A percentile compares a stretch with the other conserved stretches of the same genome.
These are phyloP conservation scores for Pentamera pediparva DNA, from an alignment of 53 echinoderm and acorn worm species.

Conservation along the genomic window DNA sequence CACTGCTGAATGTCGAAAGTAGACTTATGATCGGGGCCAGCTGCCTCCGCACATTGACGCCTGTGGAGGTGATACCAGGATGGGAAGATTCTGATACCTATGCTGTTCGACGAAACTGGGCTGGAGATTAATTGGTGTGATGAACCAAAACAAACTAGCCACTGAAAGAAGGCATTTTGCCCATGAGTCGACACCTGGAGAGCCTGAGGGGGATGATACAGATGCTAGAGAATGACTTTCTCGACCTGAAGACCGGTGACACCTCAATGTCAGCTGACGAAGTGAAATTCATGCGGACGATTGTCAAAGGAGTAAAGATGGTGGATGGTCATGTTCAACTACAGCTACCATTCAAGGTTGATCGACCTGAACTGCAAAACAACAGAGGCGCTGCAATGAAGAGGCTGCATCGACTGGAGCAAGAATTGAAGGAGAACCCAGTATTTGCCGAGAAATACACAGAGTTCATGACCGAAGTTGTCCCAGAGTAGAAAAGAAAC, in stretches of 20 bases:
- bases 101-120: conserved; percentile 42
- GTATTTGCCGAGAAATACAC: conserved; percentile 7
- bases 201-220: conserved; percentile 32
- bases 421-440: not conserved
- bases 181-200: not conserved
- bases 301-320: conserved; percentile 41
- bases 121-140: conserved; percentile 48
- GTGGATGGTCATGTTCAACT: conserved; percentile 48
- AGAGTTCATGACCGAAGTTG: conserved; percentile 4
- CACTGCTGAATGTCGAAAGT: conserved; percentile 21
- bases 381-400: conserved; percentile 38
- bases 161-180: conserved; percentile 2
- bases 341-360: conserved; percentile 47
- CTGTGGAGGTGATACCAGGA: conserved; percentile 40
- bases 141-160: not conserved
- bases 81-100: conserved; percentile 32
- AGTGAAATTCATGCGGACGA: conserved; percentile 30
- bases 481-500: not conserved
- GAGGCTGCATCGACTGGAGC: conserved; percentile 9
- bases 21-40: conserved; percentile 49
- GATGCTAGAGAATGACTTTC: conserved; percentile 43
- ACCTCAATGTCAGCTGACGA: conserved; percentile 39
- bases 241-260: not conserved
- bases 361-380: conserved; percentile 25
- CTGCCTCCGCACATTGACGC: conserved; percentile 24